These are phyloP conservation scores for Danaus chrysippus DNA, from an alignment of 2,888 invertebrate genomes.

Conservation along the genomic window DNA sequence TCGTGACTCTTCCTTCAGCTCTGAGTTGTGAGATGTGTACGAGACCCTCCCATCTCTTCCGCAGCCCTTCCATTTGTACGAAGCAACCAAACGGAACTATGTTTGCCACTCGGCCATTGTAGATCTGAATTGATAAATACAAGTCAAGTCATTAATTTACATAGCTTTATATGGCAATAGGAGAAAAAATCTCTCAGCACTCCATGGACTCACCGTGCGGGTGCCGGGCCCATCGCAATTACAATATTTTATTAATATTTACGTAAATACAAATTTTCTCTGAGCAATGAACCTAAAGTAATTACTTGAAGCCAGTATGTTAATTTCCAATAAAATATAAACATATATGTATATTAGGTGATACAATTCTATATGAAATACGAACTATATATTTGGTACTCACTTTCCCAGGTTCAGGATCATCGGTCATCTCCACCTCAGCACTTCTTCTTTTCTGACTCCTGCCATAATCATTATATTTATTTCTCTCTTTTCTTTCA, in stretches of 20 bases:
- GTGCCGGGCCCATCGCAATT: no score
- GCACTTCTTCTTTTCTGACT: conserved; percentile 64
- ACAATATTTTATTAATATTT: no score
- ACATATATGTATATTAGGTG: not conserved
- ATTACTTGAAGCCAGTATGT: no score
- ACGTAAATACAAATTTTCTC: no score
- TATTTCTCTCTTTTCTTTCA: conserved; percentile 48
- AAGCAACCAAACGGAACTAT: conserved; percentile 99
- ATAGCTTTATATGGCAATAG: not conserved
- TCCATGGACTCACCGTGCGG: no score
- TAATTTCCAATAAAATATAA: not conserved
- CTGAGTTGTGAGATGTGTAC: conserved; percentile 98
- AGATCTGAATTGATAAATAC: conserved; percentile 81
- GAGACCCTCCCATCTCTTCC: conserved; percentile 94
- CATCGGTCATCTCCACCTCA: conserved; percentile 81
- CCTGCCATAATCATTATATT: conserved; percentile 50
- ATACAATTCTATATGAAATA: not conserved
- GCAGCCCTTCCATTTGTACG: conserved; percentile 95
- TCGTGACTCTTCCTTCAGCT: conserved; percentile 95
- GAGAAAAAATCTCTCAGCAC: no score
- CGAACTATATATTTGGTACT: conserved; percentile 24
- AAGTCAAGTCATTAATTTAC: conserved; percentile 3
- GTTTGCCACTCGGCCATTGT: conserved; percentile 95
- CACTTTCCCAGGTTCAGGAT: conserved; percentile 87
- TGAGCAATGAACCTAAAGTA: no score